These are phyloP conservation scores for Fissipunctia ypsillon DNA, from an alignment of 2,888 invertebrate genomes.

Conservation along the genomic window DNA sequence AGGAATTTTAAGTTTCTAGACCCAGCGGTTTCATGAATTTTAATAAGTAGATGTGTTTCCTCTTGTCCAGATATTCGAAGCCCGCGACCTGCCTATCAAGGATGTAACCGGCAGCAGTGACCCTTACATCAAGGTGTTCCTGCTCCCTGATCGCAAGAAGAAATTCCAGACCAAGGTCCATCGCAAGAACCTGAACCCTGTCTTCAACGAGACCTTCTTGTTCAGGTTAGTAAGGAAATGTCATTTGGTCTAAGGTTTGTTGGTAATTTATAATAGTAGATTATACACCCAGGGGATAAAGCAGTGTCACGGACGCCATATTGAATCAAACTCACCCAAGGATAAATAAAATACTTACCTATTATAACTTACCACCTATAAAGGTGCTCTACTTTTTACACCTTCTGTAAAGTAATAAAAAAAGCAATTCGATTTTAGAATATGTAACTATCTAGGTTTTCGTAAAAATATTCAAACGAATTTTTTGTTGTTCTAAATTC, in stretches of 20 bases:
- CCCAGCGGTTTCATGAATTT: not conserved
- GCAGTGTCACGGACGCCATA: too few species aligned
- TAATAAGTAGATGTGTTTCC: not conserved
- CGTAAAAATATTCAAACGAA: too few species aligned
- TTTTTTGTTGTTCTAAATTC: too few species aligned
- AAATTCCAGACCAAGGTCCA: slow-evolving; percentile 96
- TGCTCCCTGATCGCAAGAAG: slow-evolving; percentile 96
- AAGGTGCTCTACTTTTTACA: too few species aligned
- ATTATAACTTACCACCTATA: too few species aligned
- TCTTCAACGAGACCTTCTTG: slow-evolving; percentile 96
- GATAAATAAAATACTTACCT: too few species aligned
- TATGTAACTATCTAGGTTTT: too few species aligned
- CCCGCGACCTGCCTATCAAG: slow-evolving; percentile 95
- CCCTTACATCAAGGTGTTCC: slow-evolving; percentile 96
- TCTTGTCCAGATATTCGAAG: slow-evolving; percentile 92
- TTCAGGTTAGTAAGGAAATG: slow-evolving; percentile 91
- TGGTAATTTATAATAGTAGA: not conserved
- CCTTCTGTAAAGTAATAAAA: too few species aligned
- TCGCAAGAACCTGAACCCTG: slow-evolving; percentile 94
- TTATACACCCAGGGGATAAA: too few species aligned
- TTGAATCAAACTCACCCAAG: too few species aligned
- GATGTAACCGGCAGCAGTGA: slow-evolving; percentile 96
- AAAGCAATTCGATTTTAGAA: too few species aligned
- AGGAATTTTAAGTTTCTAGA: not conserved
- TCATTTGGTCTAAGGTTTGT: not conserved